phyloP scores from a whole-genome alignment of 2,797 vertebrate genomes.

The Pangasius mekongensis region DNA sequence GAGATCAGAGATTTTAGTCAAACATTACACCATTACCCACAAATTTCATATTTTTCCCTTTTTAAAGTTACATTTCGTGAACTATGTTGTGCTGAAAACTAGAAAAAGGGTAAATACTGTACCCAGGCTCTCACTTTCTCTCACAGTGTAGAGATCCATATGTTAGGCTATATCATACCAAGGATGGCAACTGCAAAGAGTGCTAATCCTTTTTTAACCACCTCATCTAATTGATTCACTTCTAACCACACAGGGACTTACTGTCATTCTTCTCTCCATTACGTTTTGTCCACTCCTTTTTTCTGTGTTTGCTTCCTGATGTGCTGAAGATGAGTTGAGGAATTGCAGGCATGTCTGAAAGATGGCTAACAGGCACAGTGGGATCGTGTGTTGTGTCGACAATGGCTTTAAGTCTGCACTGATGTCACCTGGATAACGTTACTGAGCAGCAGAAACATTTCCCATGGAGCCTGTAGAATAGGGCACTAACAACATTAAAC shows the following conservation, averaged over 20 bases:
- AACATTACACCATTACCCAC: background rate
- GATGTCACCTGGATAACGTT: conserved; percentile 73
- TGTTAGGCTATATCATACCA: background rate
- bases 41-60: no score
- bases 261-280: conserved; percentile 45
- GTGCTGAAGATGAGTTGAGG: conserved; percentile 28
- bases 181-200: background rate
- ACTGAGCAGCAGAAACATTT: conserved; percentile 46
- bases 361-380: conserved; percentile 60
- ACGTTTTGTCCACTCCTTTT: conserved; percentile 38
- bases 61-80: no score
- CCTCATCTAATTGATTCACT: conserved; percentile 53
- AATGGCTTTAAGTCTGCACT: conserved; percentile 66
- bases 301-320: conserved; percentile 24
- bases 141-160: background rate
- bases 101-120: background rate
- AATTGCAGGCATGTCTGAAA: conserved; percentile 57
- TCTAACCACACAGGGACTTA: conserved; percentile 27
- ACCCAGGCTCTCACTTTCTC: background rate
- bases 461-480: conserved; percentile 20
- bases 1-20: background rate
- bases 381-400: conserved; percentile 56
- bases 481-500: background rate
- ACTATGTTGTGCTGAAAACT: background rate
- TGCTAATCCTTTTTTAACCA: conserved; percentile 30